Conservation (phyloP, 2,113 vertebrate species). For the Chionis minor region DNA sequence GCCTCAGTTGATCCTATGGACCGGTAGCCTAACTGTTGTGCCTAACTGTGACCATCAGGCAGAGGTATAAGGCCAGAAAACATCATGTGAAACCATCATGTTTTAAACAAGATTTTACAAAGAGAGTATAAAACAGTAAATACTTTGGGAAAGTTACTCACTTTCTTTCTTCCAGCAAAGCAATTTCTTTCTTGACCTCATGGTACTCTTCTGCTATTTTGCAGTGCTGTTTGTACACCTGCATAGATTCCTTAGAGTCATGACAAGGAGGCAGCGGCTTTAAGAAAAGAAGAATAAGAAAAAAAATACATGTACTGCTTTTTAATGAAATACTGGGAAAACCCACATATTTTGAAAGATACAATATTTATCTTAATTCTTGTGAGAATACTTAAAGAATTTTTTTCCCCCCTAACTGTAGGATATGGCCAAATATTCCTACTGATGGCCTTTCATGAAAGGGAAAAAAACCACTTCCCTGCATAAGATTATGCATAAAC, state of each 20-base stretch:
- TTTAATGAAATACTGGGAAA: background rate
- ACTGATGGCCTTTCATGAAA: background rate
- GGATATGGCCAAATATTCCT: background rate
- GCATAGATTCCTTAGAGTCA: constrained; percentile 90
- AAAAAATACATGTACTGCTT: background rate
- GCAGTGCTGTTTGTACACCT: constrained; percentile 95
- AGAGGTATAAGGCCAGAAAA: background rate
- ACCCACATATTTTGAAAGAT: background rate
- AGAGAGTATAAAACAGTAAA: background rate
- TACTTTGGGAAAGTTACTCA: constrained; percentile 71
- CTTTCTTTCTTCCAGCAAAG: constrained; percentile 92
- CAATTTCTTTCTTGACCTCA: constrained; percentile 93
- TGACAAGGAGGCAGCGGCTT: constrained; percentile 92
- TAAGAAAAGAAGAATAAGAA: background rate
- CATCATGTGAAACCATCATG: background rate
- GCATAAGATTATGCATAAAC: background rate
- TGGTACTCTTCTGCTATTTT: constrained; percentile 94
- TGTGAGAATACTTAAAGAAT: background rate
- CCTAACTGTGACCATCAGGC: background rate
- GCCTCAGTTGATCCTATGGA: background rate
- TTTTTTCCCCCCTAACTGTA: background rate
- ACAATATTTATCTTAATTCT: background rate
- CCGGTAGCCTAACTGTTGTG: background rate
- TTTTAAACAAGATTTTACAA: background rate
- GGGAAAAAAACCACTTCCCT: background rate